Evolutionary conservation across 1,140 invertebrate species (phyloP).

Genomic region (Aporrectodea caliginosa): DNA sequence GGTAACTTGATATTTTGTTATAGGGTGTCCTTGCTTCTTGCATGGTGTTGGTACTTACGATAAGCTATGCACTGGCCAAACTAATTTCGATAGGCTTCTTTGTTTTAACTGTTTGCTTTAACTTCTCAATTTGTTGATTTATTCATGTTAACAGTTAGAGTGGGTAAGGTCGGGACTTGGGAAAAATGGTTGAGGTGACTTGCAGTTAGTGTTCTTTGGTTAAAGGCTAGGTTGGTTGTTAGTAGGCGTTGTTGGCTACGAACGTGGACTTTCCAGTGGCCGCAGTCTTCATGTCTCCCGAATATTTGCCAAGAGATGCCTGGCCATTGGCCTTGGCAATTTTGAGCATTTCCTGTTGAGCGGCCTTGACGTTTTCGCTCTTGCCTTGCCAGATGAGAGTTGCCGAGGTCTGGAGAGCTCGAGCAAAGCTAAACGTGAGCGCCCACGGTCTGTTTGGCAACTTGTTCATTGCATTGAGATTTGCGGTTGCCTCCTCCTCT

Average conservation of each 20-base stretch:
- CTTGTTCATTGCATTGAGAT: conserved; percentile 91
- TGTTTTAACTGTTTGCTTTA: too few species aligned
- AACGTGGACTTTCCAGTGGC: conserved; percentile 73
- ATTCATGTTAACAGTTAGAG: too few species aligned
- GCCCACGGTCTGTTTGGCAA: conserved; percentile 81
- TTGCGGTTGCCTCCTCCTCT: conserved; percentile 90
- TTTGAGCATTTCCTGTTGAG: conserved; percentile 82
- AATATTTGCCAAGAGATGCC: conserved; percentile 74
- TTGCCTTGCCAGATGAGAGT: conserved; percentile 89
- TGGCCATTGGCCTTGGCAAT: conserved; percentile 74
- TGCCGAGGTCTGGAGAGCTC: conserved; percentile 80
- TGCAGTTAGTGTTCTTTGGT: too few species aligned
- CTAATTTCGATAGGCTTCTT: too few species aligned
- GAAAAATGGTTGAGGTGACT: too few species aligned
- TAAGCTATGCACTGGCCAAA: too few species aligned
- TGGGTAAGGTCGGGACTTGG: too few species aligned
- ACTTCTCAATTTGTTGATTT: too few species aligned
- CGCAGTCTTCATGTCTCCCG: conserved; percentile 69
- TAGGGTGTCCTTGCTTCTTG: too few species aligned
- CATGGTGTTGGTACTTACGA: too few species aligned
- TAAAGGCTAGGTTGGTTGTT: conserved; percentile 46
- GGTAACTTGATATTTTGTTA: too few species aligned
- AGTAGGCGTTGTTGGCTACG: conserved; percentile 77
- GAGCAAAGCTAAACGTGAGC: conserved; percentile 92
- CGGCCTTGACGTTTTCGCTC: conserved; percentile 74